Percentiles rank a stretch among this genome's conserved stretches.
These are phyloP conservation scores for Hippocampus abdominalis DNA, from an alignment of 2,113 vertebrate species.

Conservation along the genomic window DNA sequence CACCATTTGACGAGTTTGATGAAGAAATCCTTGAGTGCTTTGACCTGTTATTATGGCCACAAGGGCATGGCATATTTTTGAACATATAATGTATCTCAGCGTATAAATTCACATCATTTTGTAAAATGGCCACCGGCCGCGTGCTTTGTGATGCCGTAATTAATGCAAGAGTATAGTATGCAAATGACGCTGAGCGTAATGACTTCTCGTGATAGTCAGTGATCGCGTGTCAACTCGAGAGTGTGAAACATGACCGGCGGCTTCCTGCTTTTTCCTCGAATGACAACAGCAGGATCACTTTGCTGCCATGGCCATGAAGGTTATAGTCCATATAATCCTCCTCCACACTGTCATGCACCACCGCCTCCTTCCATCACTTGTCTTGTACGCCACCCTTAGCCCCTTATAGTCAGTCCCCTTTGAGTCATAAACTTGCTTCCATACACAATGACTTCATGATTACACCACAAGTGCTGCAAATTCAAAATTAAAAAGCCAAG, in stretches of 20 bases:
- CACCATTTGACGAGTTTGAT: too few relatives aligned
- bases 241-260: slow-evolving; percentile 26
- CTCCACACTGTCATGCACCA: slow-evolving; percentile 10
- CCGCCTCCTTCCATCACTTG: slow-evolving; percentile 18
- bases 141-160: slow-evolving; percentile 13
- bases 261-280: slow-evolving; percentile 5
- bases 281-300: slow-evolving; percentile 24
- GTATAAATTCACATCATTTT: slow-evolving; percentile 32
- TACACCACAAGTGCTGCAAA: slow-evolving; percentile 42
- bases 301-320: slow-evolving; percentile 19
- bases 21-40: neutral
- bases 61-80: neutral
- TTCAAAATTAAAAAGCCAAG: slow-evolving; percentile 36
- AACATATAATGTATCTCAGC: slow-evolving; percentile 3
- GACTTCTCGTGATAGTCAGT: slow-evolving; percentile 19
- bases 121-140: slow-evolving; percentile 25
- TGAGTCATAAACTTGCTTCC: slow-evolving; percentile 23
- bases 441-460: slow-evolving; percentile 41
- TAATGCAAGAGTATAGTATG: slow-evolving; percentile 35
- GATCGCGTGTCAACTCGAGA: slow-evolving; percentile 40
- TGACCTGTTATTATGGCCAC: neutral
- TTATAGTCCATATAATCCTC: slow-evolving; percentile 43
- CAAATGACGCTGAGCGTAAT: slow-evolving; percentile 34
- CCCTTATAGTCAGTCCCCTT: neutral
- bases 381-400: neutral